Conservation (phyloP, 2,888 invertebrate species). For the Drosophila hamatofila region DNA sequence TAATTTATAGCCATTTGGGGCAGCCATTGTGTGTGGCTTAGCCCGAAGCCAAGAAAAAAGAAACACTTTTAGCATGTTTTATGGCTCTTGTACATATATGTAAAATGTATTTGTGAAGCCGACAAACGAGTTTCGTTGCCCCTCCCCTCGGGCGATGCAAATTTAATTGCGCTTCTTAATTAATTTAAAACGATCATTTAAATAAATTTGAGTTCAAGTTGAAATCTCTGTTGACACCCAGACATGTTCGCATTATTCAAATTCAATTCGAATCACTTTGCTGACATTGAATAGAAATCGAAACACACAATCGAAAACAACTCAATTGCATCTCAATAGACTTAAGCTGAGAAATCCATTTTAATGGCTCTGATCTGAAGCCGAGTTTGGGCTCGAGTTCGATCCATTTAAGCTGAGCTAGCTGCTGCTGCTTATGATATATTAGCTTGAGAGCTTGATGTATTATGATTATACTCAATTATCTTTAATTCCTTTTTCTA, state of each 20-base stretch:
- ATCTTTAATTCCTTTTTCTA: neutral
- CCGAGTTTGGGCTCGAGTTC: slow-evolving; percentile 4
- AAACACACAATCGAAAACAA: slow-evolving; percentile 14
- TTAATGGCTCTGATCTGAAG: slow-evolving; percentile 12
- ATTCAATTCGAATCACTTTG: slow-evolving; percentile 9
- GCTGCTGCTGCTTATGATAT: neutral
- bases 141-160: slow-evolving; percentile 38
- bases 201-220: slow-evolving; percentile 47
- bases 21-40: slow-evolving; percentile 37
- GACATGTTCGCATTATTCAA: slow-evolving; percentile 14
- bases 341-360: neutral
- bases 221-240: slow-evolving; percentile 32
- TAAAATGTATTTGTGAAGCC: slow-evolving; percentile 22
- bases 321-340: slow-evolving; percentile 24
- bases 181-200: slow-evolving; percentile 61
- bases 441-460: slow-evolving; percentile 1
- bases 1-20: slow-evolving; percentile 60
- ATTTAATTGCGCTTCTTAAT: slow-evolving; percentile 59
- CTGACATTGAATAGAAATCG: slow-evolving; percentile 42
- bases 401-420: neutral
- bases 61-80: slow-evolving; percentile 44
- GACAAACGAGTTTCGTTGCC: slow-evolving; percentile 39
- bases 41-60: slow-evolving; percentile 9
- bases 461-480: slow-evolving; percentile 2
- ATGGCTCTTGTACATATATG: slow-evolving; percentile 44